Base-by-base conservation (phyloP, 2,113 vertebrate species). In the Poeciliopsis turrubarensis region DNA sequence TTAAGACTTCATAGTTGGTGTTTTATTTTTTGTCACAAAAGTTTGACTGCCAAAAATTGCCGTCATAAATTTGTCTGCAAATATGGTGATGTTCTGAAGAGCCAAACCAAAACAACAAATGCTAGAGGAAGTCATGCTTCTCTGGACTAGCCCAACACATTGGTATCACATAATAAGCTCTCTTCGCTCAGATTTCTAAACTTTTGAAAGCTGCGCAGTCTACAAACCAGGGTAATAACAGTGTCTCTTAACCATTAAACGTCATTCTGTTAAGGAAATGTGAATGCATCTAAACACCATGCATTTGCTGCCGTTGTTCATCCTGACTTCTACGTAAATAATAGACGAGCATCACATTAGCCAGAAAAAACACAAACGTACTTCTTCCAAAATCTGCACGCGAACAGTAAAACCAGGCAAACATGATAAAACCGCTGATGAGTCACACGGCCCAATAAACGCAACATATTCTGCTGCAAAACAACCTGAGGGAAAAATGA, bases 401-500 rank as follows among this genome's bases (percentile, higher is more conserved):
- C 15, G 61, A 70, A 39, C 17, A 26, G n/a, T 6, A 63, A 63
- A 51, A 65, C 66, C 68, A 68, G 62, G 13, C 30, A 65, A 82
- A 73, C 41, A 60, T 62, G 68, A 77, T 37, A 72, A 67, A 65
- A 70, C 32, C 60, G 73, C 68, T 44, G 1, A 12, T 66, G 29
- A 84, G 63, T 79, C 68, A 73, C 73, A 65, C 54, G 73, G 34
- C 76, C 68, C 74, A 80, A 89, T 65, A 51, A 78, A 80, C 54
- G 69, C 57, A 32, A 47, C 77, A 12, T 67, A 72, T 82, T 85
- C 80, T 78, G 72, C 80, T 31, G 51, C n/a, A 72, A 75, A 87
- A 81, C 63, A 83, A 76, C 81, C 74, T 63, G 72, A 75, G 86
- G 87, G 84, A 78, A 60, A 73, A 74, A 84, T 75, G 26, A 82